Base-by-base conservation (phyloP, 2,888 invertebrate genomes). In the Lasiommata megera region DNA sequence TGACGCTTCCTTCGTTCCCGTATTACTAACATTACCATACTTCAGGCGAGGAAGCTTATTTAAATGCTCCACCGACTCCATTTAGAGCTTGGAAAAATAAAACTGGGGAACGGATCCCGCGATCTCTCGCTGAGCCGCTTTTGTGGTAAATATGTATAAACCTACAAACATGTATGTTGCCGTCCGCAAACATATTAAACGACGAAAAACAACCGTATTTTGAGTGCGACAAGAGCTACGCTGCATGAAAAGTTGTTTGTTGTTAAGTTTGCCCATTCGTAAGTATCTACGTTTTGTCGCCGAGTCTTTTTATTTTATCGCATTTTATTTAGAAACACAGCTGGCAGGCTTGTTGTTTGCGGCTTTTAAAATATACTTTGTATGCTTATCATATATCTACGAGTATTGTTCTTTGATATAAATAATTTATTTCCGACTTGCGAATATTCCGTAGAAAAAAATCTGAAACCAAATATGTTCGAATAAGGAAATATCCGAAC, bases 11-110 rank as follows among this genome's bases (percentile, higher is more conserved):
- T 88, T 85, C 83, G n/a, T 23, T 38, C 18, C 52, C 84, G 88
- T 88, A 88, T 88, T 88, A 88, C 85, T 80, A 79, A 84, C 88
- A 90, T 90, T 90, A 90, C 88, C 90, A 89, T 90, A 88, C 88
- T 88, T 87, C 87, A 88, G 86, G 76, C 85, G 79, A 76, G 80
- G 88, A 82, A 83, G 89, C 88, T 90, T 90, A 90, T 90, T 89
- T 89, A 90, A 90, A 90, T 90, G 90, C 88, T 86, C 88, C 89
- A 88, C 89, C 87, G 90, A 88, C 89, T 90, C 89, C 89, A 90
- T 89, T 90, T 89, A 90, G 87, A 89, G 87, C 88, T 89, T 87
- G 88, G 86, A 86, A 89, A 89, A 89, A 90, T 89, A 90, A 90
- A 89, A 89, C 87, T 74, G 75, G 78, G 77, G 84, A 82, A 86